phyloP scores from a whole-genome alignment of 2,113 vertebrate genomes.

The Scolopax mira region DNA sequence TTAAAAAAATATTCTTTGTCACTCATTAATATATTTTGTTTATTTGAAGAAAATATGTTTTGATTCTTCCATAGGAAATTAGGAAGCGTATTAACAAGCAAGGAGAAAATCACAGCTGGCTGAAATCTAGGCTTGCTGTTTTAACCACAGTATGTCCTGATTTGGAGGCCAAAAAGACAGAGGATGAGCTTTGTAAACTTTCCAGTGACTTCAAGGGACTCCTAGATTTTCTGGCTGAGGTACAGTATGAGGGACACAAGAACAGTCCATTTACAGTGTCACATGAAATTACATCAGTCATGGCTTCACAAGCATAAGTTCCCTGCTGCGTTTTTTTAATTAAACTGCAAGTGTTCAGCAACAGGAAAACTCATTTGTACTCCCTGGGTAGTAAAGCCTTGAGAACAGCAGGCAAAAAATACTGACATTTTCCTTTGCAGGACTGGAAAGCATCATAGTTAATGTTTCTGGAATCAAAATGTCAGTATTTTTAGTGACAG shows the following conservation, averaged over 20 bases:
- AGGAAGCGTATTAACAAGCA: constrained; percentile 72
- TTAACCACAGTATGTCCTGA: constrained; percentile 83
- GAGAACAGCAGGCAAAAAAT: background rate
- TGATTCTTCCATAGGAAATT: constrained; percentile 73
- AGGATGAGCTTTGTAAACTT: constrained; percentile 80
- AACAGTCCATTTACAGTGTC: background rate
- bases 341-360: background rate
- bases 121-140: constrained; percentile 81
- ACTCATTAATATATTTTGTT: background rate
- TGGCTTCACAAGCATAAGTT: background rate
- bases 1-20: background rate
- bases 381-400: background rate
- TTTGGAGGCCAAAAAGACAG: constrained; percentile 80
- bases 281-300: background rate
- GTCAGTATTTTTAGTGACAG: background rate
- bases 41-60: background rate
- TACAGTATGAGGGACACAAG: constrained; percentile 42
- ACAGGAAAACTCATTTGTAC: background rate
- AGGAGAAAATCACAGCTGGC: constrained; percentile 83
- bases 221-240: constrained; percentile 82
- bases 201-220: constrained; percentile 81
- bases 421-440: background rate
- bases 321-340: background rate
- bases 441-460: background rate
- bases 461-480: background rate